These are phyloP conservation scores for Fregetta grallaria DNA, from an alignment of 2,113 vertebrate species.

Conservation along the genomic window DNA sequence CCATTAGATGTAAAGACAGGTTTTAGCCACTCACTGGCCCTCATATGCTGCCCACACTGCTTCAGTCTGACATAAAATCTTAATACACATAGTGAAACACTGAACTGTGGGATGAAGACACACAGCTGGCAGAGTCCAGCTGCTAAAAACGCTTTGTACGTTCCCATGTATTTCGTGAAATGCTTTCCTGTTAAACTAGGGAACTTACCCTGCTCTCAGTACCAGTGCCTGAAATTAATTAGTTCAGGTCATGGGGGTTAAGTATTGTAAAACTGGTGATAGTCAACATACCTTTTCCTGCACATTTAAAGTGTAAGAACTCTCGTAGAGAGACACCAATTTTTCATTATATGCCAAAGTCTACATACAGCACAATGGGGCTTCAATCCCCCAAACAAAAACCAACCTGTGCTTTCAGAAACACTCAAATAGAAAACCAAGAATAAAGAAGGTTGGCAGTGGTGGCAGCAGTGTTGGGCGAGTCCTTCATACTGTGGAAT, in stretches of 20 bases:
- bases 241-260: not conserved
- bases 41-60: not conserved
- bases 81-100: not conserved
- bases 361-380: not conserved
- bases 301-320: not conserved
- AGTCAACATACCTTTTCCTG: not conserved
- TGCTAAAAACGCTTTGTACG: not conserved
- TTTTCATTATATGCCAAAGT: not conserved
- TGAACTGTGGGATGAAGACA: not conserved
- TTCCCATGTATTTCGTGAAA: not conserved
- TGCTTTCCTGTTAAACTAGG: not conserved
- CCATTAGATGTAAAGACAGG: rapidly evolving
- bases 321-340: not conserved
- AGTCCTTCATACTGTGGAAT: not conserved
- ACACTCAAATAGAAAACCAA: not conserved
- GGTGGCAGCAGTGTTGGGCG: not conserved
- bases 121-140: not conserved
- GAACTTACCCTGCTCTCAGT: not conserved
- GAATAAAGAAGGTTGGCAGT: not conserved
- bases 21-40: not conserved
- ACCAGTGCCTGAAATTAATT: not conserved
- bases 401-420: not conserved
- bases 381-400: not conserved
- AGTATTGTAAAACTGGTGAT: not conserved
- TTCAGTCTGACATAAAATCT: not conserved